These are phyloP conservation scores for Latrodectus hesperus DNA, from an alignment of 2,888 invertebrate species.

Conservation along the genomic window DNA sequence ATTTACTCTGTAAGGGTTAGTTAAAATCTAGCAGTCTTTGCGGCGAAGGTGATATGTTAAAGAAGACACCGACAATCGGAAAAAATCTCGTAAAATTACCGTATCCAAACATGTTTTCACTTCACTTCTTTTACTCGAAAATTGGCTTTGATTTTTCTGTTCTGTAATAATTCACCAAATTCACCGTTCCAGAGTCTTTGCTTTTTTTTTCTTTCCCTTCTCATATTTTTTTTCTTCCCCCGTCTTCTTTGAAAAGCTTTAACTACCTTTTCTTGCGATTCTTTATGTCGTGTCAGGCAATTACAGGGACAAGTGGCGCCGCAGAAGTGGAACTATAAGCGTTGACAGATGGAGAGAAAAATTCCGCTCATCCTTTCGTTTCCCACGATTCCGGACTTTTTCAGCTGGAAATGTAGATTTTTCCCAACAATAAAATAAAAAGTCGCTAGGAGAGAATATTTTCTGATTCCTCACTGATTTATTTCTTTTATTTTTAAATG, in stretches of 20 bases:
- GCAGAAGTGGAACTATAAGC: constrained; percentile 17
- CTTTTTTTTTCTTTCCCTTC: constrained; percentile 15
- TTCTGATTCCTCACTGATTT: no score
- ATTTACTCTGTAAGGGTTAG: constrained; percentile 15
- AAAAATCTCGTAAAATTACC: constrained; percentile 47
- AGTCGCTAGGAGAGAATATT: no score
- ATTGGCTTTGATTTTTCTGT: constrained; percentile 41
- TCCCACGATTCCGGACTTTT: constrained; percentile 45
- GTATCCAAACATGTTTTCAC: constrained; percentile 31
- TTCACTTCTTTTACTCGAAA: background rate
- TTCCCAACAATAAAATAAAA: background rate
- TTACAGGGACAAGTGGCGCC: constrained; percentile 56
- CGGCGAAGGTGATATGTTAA: constrained; percentile 20
- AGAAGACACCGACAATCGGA: constrained; percentile 40
- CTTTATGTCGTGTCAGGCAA: constrained; percentile 64
- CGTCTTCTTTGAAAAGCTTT: background rate
- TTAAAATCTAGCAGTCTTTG: constrained; percentile 28
- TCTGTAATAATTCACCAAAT: constrained; percentile 23
- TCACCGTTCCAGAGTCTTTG: constrained; percentile 1
- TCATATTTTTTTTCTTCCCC: constrained; percentile 12
- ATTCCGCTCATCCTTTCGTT: constrained; percentile 25
- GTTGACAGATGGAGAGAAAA: constrained; percentile 58
- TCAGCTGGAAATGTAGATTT: background rate
- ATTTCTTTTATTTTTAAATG: no score
- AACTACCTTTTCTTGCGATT: constrained; percentile 38